phyloP scores from a whole-genome alignment of 2,113 vertebrate species.

The Sterna hirundo region DNA sequence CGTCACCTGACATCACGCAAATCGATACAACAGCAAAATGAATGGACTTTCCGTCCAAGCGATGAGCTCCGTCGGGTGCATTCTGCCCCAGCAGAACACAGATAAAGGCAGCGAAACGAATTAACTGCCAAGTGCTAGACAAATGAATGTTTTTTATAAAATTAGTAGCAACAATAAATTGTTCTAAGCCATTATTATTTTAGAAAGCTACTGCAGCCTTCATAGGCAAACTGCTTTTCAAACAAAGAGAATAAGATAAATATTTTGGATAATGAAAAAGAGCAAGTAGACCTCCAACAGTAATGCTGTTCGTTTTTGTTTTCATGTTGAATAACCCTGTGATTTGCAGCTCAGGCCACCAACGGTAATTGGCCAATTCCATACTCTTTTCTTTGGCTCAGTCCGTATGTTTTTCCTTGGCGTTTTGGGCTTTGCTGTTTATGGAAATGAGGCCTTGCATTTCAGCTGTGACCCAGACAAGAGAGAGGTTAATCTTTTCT shows the following conservation, averaged over 20 bases:
- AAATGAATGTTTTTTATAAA: not conserved
- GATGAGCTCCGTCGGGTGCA: not conserved
- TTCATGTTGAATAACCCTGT: slow-evolving; percentile 9
- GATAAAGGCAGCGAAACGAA: not conserved
- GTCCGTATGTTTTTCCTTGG: slow-evolving; percentile 86
- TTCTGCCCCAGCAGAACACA: not conserved
- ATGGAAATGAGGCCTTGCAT: slow-evolving; percentile 88
- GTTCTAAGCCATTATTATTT: not conserved
- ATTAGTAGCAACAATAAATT: not conserved
- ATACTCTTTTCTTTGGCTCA: slow-evolving; percentile 89
- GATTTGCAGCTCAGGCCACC: slow-evolving; percentile 83
- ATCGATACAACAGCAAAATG: not conserved
- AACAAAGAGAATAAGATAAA: not conserved
- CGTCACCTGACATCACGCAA: not conserved
- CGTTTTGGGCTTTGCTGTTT: slow-evolving; percentile 86
- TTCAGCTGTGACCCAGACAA: slow-evolving; percentile 90
- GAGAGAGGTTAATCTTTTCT: slow-evolving; percentile 87
- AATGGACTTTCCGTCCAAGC: not conserved
- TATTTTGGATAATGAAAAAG: not conserved
- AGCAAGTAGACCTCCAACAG: not conserved
- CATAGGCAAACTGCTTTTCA: not conserved
- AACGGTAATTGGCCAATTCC: slow-evolving; percentile 87
- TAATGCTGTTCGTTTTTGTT: slow-evolving; percentile 13
- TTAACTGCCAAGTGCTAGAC: not conserved
- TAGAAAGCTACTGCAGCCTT: not conserved